A percentile compares a stretch with the other conserved stretches of the same genome.
These are phyloP conservation scores for Piaya cayana DNA, from an alignment of 2,113 vertebrate species.

Conservation along the genomic window DNA sequence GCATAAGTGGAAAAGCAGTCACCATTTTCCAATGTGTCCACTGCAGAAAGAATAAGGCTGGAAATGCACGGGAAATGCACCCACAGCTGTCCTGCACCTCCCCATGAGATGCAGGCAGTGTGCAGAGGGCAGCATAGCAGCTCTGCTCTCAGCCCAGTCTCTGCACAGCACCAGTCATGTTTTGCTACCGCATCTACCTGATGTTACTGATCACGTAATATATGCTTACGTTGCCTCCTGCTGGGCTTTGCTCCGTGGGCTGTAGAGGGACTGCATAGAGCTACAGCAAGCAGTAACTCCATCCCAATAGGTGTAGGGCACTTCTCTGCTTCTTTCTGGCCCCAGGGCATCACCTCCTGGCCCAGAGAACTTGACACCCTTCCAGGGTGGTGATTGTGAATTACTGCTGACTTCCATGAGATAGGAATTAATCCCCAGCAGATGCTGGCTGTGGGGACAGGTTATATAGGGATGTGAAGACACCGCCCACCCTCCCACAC, in stretches of 20 bases:
- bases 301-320: background rate
- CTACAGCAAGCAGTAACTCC: background rate
- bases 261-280: background rate
- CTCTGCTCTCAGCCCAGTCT: background rate
- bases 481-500: too few relatives aligned
- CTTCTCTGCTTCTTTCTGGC: background rate
- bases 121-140: background rate
- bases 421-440: background rate
- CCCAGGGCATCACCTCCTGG: background rate
- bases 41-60: accelerated
- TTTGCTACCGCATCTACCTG: background rate
- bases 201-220: background rate
- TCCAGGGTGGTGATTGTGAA: background rate
- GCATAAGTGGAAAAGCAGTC: background rate
- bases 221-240: background rate
- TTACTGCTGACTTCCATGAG: background rate
- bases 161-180: accelerated
- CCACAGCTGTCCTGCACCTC: background rate
- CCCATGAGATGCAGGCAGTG: background rate
- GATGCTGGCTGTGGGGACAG: background rate
- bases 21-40: accelerated
- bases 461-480: background rate
- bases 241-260: background rate
- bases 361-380: background rate
- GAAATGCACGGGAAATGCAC: background rate